phyloP scores from a whole-genome alignment of 2,888 invertebrate species.

The Agelastica alni region DNA sequence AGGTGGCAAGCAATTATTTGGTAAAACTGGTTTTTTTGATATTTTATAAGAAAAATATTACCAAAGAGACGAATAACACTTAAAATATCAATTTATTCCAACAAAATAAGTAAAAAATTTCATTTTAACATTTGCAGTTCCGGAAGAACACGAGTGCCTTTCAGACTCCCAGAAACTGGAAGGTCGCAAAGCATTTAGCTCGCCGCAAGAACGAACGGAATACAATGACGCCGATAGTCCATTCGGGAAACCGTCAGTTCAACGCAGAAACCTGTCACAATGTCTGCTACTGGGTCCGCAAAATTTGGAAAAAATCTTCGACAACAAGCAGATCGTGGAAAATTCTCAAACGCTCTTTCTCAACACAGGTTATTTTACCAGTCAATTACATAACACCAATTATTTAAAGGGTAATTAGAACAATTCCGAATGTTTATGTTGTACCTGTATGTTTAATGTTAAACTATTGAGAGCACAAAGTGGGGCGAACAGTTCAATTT shows the following conservation, averaged over 20 bases:
- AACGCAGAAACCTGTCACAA: slow-evolving; percentile 50
- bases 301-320: slow-evolving; percentile 55
- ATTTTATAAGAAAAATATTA: too few relatives aligned
- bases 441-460: too few relatives aligned
- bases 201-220: slow-evolving; percentile 55
- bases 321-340: slow-evolving; percentile 55
- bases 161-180: slow-evolving; percentile 31
- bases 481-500: too few relatives aligned
- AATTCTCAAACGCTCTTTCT: slow-evolving; percentile 54
- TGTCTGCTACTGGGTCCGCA: slow-evolving; percentile 54
- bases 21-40: too few relatives aligned
- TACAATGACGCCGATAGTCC: slow-evolving; percentile 41
- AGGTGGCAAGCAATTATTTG: too few relatives aligned
- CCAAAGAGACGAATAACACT: too few relatives aligned
- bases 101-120: too few relatives aligned
- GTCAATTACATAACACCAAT: slow-evolving; percentile 29
- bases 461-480: too few relatives aligned
- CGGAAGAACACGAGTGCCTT: slow-evolving; percentile 57
- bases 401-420: slow-evolving; percentile 26
- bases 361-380: slow-evolving; percentile 52
- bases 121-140: slow-evolving; percentile 50
- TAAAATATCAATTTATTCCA: too few relatives aligned
- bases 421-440: slow-evolving; percentile 5
- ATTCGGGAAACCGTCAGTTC: slow-evolving; percentile 50
- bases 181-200: slow-evolving; percentile 54